Percentiles rank a stretch among this genome's conserved stretches.
Evolutionary conservation across 2,113 vertebrate species (phyloP).

Genomic region (Bubo blakistoni): DNA sequence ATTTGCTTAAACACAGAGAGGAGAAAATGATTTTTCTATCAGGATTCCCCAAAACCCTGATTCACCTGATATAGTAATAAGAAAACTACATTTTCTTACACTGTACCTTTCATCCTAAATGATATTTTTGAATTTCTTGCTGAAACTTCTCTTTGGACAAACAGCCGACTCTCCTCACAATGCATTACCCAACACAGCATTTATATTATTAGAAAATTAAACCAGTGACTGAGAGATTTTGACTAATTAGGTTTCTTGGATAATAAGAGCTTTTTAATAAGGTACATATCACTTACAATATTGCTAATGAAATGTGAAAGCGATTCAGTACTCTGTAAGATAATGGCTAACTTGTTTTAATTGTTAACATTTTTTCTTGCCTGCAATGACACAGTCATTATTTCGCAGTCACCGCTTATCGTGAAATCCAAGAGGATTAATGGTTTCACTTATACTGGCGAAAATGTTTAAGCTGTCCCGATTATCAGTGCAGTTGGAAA

Average conservation of each 20-base stretch:
- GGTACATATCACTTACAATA: conserved; percentile 86
- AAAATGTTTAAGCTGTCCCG: conserved; percentile 99
- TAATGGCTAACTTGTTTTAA: conserved; percentile 97
- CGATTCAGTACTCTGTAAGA: conserved; percentile 80
- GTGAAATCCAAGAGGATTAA: conserved; percentile 97
- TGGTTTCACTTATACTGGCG: conserved; percentile 97
- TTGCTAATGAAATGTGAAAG: conserved; percentile 90
- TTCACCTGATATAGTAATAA: neutral
- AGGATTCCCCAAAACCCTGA: neutral
- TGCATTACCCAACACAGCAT: conserved; percentile 44
- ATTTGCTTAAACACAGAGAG: neutral
- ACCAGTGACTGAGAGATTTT: conserved; percentile 74
- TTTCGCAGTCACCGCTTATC: conserved; percentile 97
- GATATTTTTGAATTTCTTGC: neutral
- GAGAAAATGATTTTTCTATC: neutral
- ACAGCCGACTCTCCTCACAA: conserved; percentile 49
- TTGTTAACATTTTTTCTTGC: conserved; percentile 94
- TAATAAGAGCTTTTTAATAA: conserved; percentile 87
- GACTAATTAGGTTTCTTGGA: conserved; percentile 85
- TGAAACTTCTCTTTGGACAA: conserved; percentile 46
- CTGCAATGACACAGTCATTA: conserved; percentile 97
- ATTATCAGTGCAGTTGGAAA: conserved; percentile 98
- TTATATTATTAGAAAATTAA: conserved; percentile 76
- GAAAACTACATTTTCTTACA: neutral
- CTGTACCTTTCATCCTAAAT: neutral